Base-by-base conservation (phyloP, 2,888 invertebrate species). In the Temnothorax ravouxi region DNA sequence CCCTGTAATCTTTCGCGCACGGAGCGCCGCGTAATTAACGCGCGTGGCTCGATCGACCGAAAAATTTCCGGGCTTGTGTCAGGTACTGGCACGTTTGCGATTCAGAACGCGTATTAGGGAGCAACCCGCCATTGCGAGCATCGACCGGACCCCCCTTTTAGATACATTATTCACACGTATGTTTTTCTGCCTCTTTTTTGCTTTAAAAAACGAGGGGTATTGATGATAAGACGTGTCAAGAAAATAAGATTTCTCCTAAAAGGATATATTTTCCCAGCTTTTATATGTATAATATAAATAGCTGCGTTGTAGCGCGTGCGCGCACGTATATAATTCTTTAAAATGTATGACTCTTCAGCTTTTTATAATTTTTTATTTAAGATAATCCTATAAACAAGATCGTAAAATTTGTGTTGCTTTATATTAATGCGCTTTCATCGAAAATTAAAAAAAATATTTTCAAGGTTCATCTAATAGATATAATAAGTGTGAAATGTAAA, bases 21-120 rank as follows among this genome's bases (percentile, higher is more conserved):
- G 64, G 44, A 75, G 56, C 21, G 18, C 62, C 34, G 52, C 64
- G 84, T 83, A 88, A 88, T 88, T 88, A 88, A 84, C 84, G 84
- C 74, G 62, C 67, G 9, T 15, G 38, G 64, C 59, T 62, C 88
- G 83, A 86, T 88, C 82, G 84, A 75, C 69, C 84, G 86, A 88
- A 86, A 88, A 88, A 88, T 82, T 52, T 54, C 66, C 38, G 82
- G 75, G 69, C 21, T 80, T 71, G 21, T 71, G 44, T 47, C 59
- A 47, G 56, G 15, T 52, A 56, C 69, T 25, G 66, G 11, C 54
- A 52, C 56, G 59, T 50, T 71, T 71, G 56, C 34, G 71, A 79
- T 79, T 80, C 79, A 59, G 34, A 9, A n/a, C 71, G 79, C 34
- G 71, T 25, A 2, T 21, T 21, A 34, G 79, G 18, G 59, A 71